Conservation (phyloP, 2,888 invertebrate genomes). For the Xestoiulus laeticollis region DNA sequence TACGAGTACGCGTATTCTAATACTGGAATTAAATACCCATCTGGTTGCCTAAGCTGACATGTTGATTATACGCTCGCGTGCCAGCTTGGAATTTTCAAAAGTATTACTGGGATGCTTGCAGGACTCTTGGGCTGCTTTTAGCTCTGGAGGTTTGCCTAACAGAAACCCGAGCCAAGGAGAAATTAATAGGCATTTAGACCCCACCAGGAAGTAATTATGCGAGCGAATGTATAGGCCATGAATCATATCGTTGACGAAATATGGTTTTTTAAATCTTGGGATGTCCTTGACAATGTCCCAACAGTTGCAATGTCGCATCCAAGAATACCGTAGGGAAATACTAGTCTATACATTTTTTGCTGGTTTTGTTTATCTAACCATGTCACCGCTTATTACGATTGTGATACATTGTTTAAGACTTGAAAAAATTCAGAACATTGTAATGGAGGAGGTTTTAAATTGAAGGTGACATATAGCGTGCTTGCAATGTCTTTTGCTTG, state of each 20-base stretch:
- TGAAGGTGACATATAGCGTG: too few relatives aligned
- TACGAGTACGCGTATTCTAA: not conserved
- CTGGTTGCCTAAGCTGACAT: not conserved
- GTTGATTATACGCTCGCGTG: not conserved
- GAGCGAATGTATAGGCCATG: not conserved
- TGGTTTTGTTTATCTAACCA: too few relatives aligned
- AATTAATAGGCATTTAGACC: slow-evolving; percentile 13
- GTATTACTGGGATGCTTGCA: not conserved
- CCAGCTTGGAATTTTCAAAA: slow-evolving; percentile 4
- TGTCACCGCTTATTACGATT: too few relatives aligned
- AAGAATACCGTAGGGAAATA: too few relatives aligned
- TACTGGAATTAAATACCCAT: not conserved
- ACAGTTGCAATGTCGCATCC: too few relatives aligned
- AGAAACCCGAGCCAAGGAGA: not conserved
- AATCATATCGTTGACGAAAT: not conserved
- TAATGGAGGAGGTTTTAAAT: too few relatives aligned
- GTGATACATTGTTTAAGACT: too few relatives aligned
- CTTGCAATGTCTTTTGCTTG: too few relatives aligned
- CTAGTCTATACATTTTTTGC: too few relatives aligned
- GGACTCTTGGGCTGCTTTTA: not conserved
- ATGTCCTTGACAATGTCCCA: slow-evolving; percentile 21
- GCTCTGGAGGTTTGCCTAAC: slow-evolving; percentile 27
- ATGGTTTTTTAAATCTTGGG: not conserved
- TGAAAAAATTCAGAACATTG: too few relatives aligned
- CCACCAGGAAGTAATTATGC: not conserved